Evolutionary conservation across 2,888 invertebrate genomes (phyloP).

Genomic region (Sphinx pinastri): DNA sequence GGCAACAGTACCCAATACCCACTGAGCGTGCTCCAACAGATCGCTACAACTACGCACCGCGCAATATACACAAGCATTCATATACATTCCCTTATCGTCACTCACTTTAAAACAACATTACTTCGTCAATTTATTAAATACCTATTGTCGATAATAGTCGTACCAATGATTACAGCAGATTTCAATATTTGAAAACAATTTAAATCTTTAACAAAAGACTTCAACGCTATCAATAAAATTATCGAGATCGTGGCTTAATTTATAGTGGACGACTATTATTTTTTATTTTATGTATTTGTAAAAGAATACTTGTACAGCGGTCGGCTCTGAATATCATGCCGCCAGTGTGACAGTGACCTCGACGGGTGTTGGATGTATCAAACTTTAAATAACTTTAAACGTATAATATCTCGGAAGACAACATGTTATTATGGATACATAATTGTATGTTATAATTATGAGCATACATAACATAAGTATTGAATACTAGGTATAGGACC

Average conservation of each 20-base stretch:
- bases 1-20: background rate
- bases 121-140: background rate
- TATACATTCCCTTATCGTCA: background rate
- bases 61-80: background rate
- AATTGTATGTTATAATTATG: background rate
- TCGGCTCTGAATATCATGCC: background rate
- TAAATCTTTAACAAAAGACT: constrained; percentile 55
- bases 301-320: background rate
- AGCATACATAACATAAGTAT: too few species aligned
- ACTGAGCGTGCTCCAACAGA: background rate
- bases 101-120: background rate
- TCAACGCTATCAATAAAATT: constrained; percentile 51
- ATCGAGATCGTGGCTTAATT: constrained; percentile 15
- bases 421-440: constrained; percentile 17
- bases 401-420: background rate
- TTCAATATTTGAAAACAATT: constrained; percentile 15
- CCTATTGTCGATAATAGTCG: background rate
- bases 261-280: background rate
- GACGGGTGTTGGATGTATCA: constrained; percentile 13
- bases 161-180: background rate
- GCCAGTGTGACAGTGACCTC: constrained; percentile 19
- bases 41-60: constrained; percentile 4
- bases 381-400: constrained; percentile 1
- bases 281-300: constrained; percentile 1
- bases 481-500: background rate